Evolutionary conservation across 2,113 vertebrate genomes (phyloP), one percentile per base, ranked within the genome.

Genomic region (Tenrec ecaudatus): DNA sequence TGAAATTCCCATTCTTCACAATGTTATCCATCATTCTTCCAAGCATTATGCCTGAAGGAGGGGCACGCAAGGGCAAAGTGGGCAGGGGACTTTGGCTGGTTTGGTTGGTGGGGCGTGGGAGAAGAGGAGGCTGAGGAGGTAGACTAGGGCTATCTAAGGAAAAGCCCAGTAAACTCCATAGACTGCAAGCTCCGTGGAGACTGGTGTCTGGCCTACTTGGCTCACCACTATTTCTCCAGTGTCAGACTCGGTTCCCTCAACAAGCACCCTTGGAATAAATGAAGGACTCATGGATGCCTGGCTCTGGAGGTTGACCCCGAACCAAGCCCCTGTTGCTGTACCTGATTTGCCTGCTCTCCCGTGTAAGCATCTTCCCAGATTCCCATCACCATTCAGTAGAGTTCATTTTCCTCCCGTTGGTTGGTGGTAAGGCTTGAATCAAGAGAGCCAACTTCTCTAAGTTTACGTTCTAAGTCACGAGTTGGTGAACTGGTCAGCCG

Each of bases 141-240:
- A 73, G 38, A 33, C 0, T 1, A 2, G 40, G 36, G 33, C 57
- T 14, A 2, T 9, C 1, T 15, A 14, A 0, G 0, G 29, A 60
- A 80, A 29, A 36, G 23, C 19, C 1, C 19, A 17, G 27, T 5
- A 40, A 40, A 22, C 60, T 12, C 58, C 36, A 57, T 2, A 10
- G 31, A 38, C 12, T 1, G 19, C 15, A 20, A 80, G 47, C 64
- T 76, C 43, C 17, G 0, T 5, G 5, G 7, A 38, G 62, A 20
- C 9, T 58, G 40, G 43, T 53, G 1, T 31, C 81, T 82, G 6
- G 6, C 40, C 86, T 43, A 43, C 36, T 47, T 58, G 20, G 16
- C 1, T 68, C 69, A 14, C 27, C 75, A 4, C 38, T 0, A 3
- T 19, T 29, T 40, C 29, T 68, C 25, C 19, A 62, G 76, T 1